Evolutionary conservation across 2,113 vertebrate species (phyloP).

Genomic region (Aramus guarauna): DNA sequence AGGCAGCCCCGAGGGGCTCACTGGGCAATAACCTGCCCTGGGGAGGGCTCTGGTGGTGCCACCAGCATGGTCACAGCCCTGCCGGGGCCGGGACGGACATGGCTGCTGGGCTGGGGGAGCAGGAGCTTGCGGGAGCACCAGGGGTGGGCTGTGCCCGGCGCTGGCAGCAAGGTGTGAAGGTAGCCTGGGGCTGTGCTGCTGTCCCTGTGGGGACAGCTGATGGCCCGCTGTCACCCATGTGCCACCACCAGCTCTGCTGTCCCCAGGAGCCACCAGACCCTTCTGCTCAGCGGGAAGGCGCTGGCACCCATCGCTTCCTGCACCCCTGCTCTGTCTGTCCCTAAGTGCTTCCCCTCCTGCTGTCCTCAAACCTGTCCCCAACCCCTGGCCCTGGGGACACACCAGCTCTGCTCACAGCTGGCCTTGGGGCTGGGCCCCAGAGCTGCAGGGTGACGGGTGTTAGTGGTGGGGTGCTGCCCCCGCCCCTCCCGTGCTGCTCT

Average conservation of each 20-base stretch:
- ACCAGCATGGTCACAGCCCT: background rate
- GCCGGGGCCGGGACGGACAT: rapidly evolving
- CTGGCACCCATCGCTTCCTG: background rate
- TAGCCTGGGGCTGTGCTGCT: background rate
- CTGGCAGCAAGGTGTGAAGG: background rate
- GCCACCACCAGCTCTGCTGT: background rate
- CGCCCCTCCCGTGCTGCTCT: rapidly evolving
- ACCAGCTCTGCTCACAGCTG: background rate
- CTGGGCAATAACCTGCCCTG: background rate
- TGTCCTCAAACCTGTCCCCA: background rate
- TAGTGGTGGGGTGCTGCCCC: background rate
- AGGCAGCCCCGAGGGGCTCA: background rate
- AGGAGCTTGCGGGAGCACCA: rapidly evolving
- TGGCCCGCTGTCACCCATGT: rapidly evolving
- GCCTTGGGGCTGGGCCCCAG: background rate
- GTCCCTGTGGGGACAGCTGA: background rate
- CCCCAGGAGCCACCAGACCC: background rate
- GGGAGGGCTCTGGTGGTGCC: background rate
- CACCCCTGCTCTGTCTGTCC: background rate
- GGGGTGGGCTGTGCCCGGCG: background rate
- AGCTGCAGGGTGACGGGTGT: background rate
- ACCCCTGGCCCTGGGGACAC: background rate
- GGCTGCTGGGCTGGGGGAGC: background rate
- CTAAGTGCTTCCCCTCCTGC: background rate
- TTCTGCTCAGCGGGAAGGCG: background rate